Percentiles rank a stretch among this genome's conserved stretches.
phyloP scores from a whole-genome alignment of 2,113 vertebrate genomes.

The Malurus melanocephalus region DNA sequence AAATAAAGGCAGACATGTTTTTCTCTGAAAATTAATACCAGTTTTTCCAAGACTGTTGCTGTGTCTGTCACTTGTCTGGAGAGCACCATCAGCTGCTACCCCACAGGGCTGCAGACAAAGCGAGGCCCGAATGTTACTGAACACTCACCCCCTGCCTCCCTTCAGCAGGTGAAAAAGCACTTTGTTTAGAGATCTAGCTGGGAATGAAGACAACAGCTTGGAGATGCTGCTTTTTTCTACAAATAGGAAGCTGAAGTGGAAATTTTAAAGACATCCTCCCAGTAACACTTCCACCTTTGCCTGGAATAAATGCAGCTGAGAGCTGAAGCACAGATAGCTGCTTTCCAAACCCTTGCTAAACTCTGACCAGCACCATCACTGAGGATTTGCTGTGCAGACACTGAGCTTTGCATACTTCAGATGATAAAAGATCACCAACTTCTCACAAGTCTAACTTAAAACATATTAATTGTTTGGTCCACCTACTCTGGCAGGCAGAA shows the following conservation, averaged over 20 bases:
- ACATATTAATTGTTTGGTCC: neutral
- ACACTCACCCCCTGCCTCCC: neutral
- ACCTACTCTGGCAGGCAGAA: neutral
- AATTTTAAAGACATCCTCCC: neutral
- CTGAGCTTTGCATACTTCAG: neutral
- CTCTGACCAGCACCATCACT: neutral
- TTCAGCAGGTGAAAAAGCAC: neutral
- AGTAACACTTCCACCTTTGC: neutral
- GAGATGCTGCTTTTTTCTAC: neutral
- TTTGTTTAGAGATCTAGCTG: neutral
- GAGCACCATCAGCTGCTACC: neutral
- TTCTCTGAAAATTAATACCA: neutral
- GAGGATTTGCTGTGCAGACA: neutral
- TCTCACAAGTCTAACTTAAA: neutral
- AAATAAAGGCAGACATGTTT: neutral
- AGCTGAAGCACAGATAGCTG: accelerated
- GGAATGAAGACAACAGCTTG: neutral
- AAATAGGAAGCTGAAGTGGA: neutral
- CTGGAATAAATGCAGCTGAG: accelerated
- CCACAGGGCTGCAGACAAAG: neutral
- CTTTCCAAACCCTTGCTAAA: neutral
- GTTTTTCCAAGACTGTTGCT: neutral
- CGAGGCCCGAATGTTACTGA: neutral
- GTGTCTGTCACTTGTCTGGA: neutral
- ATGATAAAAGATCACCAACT: neutral